phyloP scores from a whole-genome alignment of 2,113 vertebrate genomes.

The Rallus limicola region DNA sequence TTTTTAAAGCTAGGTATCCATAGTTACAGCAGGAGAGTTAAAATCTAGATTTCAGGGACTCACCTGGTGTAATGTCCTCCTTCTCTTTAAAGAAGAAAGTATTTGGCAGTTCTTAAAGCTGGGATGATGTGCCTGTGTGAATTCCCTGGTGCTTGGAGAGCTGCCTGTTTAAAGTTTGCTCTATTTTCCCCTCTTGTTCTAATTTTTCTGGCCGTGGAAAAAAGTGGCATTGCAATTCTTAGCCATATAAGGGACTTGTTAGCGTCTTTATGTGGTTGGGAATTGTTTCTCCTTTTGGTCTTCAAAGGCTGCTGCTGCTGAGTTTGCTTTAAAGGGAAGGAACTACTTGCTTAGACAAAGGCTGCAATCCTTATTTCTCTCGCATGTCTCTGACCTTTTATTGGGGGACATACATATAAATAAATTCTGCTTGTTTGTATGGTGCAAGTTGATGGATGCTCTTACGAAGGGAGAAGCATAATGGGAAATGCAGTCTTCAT shows the following conservation, averaged over 20 bases:
- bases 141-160: not conserved
- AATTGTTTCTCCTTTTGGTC: slow-evolving; percentile 54
- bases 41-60: slow-evolving; percentile 46
- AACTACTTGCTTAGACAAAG: slow-evolving; percentile 12
- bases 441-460: slow-evolving; percentile 6
- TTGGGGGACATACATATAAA: not conserved
- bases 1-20: slow-evolving; percentile 57
- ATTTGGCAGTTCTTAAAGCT: slow-evolving; percentile 24
- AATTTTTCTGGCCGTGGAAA: slow-evolving; percentile 24
- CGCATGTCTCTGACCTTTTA: slow-evolving; percentile 31
- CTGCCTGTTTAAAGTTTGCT: slow-evolving; percentile 42
- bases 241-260: slow-evolving; percentile 52
- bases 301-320: slow-evolving; percentile 36
- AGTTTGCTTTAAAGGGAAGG: slow-evolving; percentile 33
- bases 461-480: not conserved
- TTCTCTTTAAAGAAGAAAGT: slow-evolving; percentile 59
- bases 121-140: slow-evolving; percentile 17
- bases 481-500: slow-evolving; percentile 32
- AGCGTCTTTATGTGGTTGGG: slow-evolving; percentile 45
- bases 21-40: slow-evolving; percentile 54
- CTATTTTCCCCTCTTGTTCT: slow-evolving; percentile 38
- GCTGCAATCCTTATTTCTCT: slow-evolving; percentile 13
- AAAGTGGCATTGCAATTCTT: slow-evolving; percentile 10
- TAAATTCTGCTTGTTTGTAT: slow-evolving; percentile 16
- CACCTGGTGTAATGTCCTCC: slow-evolving; percentile 51